A percentile compares a stretch with the other conserved stretches of the same genome.
phyloP scores from a whole-genome alignment of 2,888 invertebrate genomes.

The Cephus rjabovi region DNA sequence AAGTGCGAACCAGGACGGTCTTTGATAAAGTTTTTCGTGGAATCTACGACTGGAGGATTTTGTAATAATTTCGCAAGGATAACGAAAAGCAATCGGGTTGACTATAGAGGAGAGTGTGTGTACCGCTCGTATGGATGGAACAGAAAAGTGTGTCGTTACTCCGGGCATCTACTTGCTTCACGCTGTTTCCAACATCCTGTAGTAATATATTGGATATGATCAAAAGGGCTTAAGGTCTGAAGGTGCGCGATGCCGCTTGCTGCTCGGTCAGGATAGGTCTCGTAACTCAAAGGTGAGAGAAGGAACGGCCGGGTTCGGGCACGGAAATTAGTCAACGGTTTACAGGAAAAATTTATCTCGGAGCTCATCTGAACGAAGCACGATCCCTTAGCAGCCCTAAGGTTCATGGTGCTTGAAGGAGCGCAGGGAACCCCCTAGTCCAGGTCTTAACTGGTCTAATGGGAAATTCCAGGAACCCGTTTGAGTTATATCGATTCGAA shows the following conservation, averaged over 20 bases:
- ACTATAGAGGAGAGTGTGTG: not conserved
- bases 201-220: not conserved
- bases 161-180: not conserved
- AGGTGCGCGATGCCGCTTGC: not conserved
- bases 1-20: not conserved
- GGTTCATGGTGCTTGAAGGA: constrained; percentile 1
- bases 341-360: constrained; percentile 1
- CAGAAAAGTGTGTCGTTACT: not conserved
- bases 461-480: constrained; percentile 2
- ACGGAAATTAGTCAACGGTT: constrained; percentile 1
- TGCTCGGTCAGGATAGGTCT: not conserved
- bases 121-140: not conserved
- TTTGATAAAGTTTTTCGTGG: not conserved
- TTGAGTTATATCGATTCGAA: constrained; percentile 7
- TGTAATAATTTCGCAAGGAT: not conserved
- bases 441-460: constrained; percentile 6
- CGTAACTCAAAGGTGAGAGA: not conserved
- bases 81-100: not conserved
- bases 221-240: not conserved
- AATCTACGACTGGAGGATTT: not conserved
- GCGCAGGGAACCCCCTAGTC: not conserved
- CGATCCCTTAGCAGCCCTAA: constrained; percentile 7
- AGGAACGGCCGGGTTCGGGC: not conserved
- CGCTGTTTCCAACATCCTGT: not conserved
- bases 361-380: not conserved